phyloP scores from a whole-genome alignment of 2,113 vertebrate species.

The Nerophis ophidion region DNA sequence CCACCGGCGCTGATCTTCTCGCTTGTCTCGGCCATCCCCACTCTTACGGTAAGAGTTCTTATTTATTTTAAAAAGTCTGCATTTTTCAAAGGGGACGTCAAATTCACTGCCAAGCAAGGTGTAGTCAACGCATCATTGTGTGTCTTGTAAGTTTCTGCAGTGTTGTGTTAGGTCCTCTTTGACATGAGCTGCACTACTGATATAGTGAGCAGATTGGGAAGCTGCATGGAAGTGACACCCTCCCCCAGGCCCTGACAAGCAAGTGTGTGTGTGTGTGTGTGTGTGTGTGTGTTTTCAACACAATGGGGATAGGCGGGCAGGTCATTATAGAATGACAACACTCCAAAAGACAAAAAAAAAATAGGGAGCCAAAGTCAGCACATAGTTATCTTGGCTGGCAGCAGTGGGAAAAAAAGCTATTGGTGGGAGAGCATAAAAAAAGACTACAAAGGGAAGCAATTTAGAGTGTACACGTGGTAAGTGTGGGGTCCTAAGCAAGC shows the following conservation, averaged over 20 bases:
- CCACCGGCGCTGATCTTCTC: conserved; percentile 83
- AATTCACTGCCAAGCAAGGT: not conserved
- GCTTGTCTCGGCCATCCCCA: conserved; percentile 81
- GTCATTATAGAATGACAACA: conserved; percentile 24
- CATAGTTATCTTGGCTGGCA: conserved; percentile 20
- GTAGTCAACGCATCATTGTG: not conserved
- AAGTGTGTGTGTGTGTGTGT: conserved; percentile 17
- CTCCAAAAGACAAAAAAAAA: not conserved
- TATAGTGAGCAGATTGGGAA: conserved; percentile 51
- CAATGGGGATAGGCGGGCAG: conserved; percentile 19
- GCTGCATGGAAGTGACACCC: conserved; percentile 37
- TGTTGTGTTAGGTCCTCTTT: conserved; percentile 13
- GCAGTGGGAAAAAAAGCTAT: conserved; percentile 19
- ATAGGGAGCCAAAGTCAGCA: conserved; percentile 13
- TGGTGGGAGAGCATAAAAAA: conserved; percentile 18
- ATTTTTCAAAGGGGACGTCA: not conserved
- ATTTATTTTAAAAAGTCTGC: conserved; percentile 5
- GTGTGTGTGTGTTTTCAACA: conserved; percentile 1
- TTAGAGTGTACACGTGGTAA: conserved; percentile 9
- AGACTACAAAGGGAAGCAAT: conserved; percentile 8
- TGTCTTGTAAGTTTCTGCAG: conserved; percentile 16
- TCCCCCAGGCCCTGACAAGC: conserved; percentile 12
- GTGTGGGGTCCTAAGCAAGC: conserved; percentile 25
- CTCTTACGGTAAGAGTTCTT: conserved; percentile 73
- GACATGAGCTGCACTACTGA: conserved; percentile 13